Base-by-base conservation (phyloP, 2,888 invertebrate species). In the Coleophora deauratella region DNA sequence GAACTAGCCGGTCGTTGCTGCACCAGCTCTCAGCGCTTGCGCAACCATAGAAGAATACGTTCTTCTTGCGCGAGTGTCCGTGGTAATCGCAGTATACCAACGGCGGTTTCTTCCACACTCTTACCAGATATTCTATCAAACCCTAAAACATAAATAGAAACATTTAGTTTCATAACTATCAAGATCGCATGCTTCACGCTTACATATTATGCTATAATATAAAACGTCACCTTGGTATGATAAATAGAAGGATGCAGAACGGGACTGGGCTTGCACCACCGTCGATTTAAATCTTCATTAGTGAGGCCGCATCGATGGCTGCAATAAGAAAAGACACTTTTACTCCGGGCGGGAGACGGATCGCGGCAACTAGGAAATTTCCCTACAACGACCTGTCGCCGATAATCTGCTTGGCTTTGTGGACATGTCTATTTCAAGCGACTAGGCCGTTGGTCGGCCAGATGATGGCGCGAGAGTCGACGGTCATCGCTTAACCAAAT, bases 1-100 rank as follows among this genome's bases (percentile, higher is more conserved):
- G 77, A 44, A 81, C 62, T 33, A 85, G 70, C 40, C 86, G 72
- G 68, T 91, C 91, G 58, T 74, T 85, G 55, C 86, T 87, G 70
- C 88, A 88, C 91, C 91, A 91, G 55, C 91, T 91, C 66, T 89
- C 89, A 36, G 88, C 87, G 54, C 86, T 85, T 38, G 90, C 92
- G 75, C 95, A 95, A 12, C 95, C 95, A 70, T 93, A 95, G 59
- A 95, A 88, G 81, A 95, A 95, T 50, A 94, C 92, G 66, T 94
- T 94, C 82, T 94, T 93, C 72, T 91, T 90, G 42, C 94, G 87
- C 47, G 95, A 95, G 76, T 95, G 95, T 0, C 93, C 94, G 70
- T 93, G 93, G 62, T 91, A 91, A 74, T 94, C 93, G 67, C 92
- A 91, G 75, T 90, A 93, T 36, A 91, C 88, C 52, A 88, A 73